Conservation (phyloP, 1,140 invertebrate genomes). For the Papilio helenus region DNA sequence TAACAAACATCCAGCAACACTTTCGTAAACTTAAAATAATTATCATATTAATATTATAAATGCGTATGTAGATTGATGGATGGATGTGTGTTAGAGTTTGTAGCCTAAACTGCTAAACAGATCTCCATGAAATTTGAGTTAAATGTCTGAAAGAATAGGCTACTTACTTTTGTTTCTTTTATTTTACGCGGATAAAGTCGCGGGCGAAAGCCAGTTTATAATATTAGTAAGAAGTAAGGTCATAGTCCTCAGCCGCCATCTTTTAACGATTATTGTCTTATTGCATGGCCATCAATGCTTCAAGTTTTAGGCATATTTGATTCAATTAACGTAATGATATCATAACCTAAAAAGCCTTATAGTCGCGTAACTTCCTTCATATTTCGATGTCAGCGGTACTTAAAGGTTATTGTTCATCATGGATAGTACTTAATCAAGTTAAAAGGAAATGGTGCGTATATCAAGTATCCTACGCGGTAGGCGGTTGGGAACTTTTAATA, state of each 20-base stretch:
- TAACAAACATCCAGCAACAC: no score
- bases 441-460: background rate
- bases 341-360: slow-evolving; percentile 1
- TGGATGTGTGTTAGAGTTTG: no score
- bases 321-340: background rate
- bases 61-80: no score
- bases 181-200: no score
- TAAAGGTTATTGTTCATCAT: slow-evolving; percentile 8
- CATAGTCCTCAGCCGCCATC: background rate
- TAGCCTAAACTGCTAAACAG: no score
- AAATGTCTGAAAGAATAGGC: no score
- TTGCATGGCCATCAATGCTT: background rate
- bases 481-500: background rate
- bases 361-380: background rate
- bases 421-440: slow-evolving; percentile 13
- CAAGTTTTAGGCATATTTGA: background rate
- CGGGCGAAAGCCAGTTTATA: no score
- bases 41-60: no score
- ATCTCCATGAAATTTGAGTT: no score
- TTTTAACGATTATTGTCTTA: background rate
- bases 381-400: background rate
- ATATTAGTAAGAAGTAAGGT: no score
- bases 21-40: no score
- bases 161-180: no score
- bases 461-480: background rate